phyloP scores from a whole-genome alignment of 2,888 invertebrate species.

The Leucoma salicis region DNA sequence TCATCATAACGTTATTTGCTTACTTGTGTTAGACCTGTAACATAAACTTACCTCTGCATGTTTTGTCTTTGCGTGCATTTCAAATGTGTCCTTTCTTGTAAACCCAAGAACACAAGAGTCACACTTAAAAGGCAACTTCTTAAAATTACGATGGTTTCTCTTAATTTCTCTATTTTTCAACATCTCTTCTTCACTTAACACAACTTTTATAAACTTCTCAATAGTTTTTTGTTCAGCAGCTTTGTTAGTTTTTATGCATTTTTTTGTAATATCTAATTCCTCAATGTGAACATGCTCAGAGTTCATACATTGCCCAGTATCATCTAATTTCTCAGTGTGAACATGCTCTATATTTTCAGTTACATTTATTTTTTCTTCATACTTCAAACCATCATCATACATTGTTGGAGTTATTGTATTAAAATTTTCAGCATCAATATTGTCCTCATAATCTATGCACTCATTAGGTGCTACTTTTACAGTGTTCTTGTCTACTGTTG shows the following conservation, averaged over 20 bases:
- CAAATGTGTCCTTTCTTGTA: constrained; percentile 42
- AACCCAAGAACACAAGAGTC: constrained; percentile 59
- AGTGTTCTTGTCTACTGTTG: constrained; percentile 6
- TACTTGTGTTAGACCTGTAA: no score
- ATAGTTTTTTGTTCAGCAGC: constrained; percentile 1
- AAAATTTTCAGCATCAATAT: constrained; percentile 6
- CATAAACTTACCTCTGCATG: constrained; percentile 54
- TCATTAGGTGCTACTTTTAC: constrained; percentile 19
- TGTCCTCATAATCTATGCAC: constrained; percentile 8
- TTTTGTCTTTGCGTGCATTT: constrained; percentile 45
- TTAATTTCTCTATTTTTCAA: constrained; percentile 48
- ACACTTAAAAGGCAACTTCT: constrained; percentile 60
- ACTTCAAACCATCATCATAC: no score
- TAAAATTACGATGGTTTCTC: constrained; percentile 54
- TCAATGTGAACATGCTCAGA: background rate
- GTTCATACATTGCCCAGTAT: no score
- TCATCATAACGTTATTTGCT: no score
- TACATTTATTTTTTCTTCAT: no score
- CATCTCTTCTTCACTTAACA: constrained; percentile 53
- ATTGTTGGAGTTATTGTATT: no score
- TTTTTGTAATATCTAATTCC: background rate
- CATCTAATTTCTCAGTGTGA: no score
- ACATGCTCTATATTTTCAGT: constrained; percentile 4
- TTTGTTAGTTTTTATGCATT: background rate
- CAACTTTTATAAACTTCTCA: constrained; percentile 42